A percentile compares a stretch with the other conserved stretches of the same genome.
Conservation (phyloP, 2,888 invertebrate genomes). For the Agonopterix alstromeriana region DNA sequence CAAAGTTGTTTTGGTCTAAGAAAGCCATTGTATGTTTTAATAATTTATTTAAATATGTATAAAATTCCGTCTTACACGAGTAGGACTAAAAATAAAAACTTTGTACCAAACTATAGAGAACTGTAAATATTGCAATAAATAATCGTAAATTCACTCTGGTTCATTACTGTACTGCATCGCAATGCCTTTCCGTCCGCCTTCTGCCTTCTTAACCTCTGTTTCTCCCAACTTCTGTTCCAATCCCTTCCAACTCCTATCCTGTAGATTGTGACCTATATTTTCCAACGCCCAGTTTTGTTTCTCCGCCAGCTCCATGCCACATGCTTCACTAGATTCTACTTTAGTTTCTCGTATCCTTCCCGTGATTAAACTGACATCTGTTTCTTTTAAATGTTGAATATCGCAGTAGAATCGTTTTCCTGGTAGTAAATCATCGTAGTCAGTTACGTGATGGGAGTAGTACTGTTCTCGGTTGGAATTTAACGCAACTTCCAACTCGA, state of each 20-base stretch:
- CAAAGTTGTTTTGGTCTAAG: too few species aligned
- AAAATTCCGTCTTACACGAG: conserved; percentile 22
- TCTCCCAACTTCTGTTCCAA: conserved; percentile 88
- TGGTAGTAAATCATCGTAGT: conserved; percentile 85
- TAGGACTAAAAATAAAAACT: conserved; percentile 13
- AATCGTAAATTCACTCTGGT: conserved; percentile 38
- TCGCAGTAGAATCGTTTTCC: conserved; percentile 71
- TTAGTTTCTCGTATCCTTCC: conserved; percentile 80
- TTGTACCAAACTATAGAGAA: conserved; percentile 15
- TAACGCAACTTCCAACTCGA: conserved; percentile 91
- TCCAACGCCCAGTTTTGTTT: conserved; percentile 73
- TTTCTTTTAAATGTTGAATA: conserved; percentile 51
- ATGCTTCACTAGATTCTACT: conserved; percentile 43
- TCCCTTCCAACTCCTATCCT: conserved; percentile 88
- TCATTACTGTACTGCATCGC: conserved; percentile 83
- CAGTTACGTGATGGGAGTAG: conserved; percentile 80
- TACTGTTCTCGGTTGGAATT: conserved; percentile 76
- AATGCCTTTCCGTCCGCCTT: conserved; percentile 86
- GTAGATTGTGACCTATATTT: conserved; percentile 80
- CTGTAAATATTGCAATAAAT: conserved; percentile 27
- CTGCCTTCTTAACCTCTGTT: conserved; percentile 80
- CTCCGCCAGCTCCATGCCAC: conserved; percentile 51
- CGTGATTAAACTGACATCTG: conserved; percentile 86
- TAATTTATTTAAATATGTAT: conserved; percentile 9
- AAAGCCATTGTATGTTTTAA: background rate